Percentiles rank a stretch among this genome's conserved stretches.
These are phyloP conservation scores for Sander lucioperca DNA, from an alignment of 2,113 vertebrate genomes.

Conservation along the genomic window DNA sequence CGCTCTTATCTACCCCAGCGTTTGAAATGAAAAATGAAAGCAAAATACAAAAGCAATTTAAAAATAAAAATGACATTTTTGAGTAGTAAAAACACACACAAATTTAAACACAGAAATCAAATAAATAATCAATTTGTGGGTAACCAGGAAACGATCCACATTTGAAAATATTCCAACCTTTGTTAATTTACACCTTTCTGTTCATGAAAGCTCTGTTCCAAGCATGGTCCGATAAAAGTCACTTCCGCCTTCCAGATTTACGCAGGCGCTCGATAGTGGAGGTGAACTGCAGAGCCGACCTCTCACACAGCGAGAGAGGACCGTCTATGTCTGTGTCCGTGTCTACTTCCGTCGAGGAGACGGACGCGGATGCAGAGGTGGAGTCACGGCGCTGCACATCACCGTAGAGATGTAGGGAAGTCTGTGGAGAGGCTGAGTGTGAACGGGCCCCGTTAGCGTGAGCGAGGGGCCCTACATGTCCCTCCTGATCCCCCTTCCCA, in stretches of 20 bases:
- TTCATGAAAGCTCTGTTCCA: not conserved
- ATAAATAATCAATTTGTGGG: conserved; percentile 21
- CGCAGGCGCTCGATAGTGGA: conserved; percentile 56
- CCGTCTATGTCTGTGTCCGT: not conserved
- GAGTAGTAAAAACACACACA: not conserved
- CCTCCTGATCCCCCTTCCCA: conserved; percentile 13
- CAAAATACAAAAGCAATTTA: not conserved
- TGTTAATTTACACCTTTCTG: not conserved
- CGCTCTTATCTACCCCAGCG: not conserved
- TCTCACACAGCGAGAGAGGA: conserved; percentile 44
- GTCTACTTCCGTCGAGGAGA: conserved; percentile 1
- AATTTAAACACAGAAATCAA: not conserved
- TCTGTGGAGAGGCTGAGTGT: not conserved
- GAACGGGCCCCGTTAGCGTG: not conserved
- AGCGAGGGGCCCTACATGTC: not conserved
- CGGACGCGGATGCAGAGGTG: not conserved
- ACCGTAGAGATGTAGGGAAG: not conserved
- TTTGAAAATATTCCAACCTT: conserved; percentile 23
- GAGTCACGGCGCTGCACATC: not conserved
- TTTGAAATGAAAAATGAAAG: not conserved
- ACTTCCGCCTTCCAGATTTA: conserved; percentile 60
- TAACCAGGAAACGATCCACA: conserved; percentile 66
- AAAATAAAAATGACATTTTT: not conserved
- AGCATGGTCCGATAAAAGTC: not conserved
- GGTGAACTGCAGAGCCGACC: conserved; percentile 48